Percentiles rank a stretch among this genome's conserved stretches.
Conservation (phyloP, 2,888 invertebrate species). For the Chrysolina oricalcia region DNA sequence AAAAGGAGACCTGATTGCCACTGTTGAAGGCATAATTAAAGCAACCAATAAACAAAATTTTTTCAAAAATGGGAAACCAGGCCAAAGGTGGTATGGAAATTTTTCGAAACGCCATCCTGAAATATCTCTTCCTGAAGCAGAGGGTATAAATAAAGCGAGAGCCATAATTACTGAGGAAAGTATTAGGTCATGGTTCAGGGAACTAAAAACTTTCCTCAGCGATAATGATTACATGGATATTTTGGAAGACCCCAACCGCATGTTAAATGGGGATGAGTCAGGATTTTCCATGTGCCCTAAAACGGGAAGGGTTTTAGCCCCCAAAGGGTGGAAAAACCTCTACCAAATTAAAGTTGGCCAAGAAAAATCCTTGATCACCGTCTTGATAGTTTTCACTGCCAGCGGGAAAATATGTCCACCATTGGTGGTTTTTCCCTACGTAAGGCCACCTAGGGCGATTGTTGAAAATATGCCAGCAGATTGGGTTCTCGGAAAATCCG, state of each 20-base stretch:
- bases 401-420: constrained; percentile 39
- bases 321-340: constrained; percentile 51
- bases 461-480: constrained; percentile 47
- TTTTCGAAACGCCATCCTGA: constrained; percentile 61
- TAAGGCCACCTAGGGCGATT: constrained; percentile 50
- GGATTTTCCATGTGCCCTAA: constrained; percentile 62
- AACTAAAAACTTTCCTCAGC: constrained; percentile 24
- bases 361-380: constrained; percentile 28
- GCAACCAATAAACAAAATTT: constrained; percentile 32
- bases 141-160: constrained; percentile 59
- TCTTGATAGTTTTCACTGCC: constrained; percentile 27
- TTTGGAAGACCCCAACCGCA: constrained; percentile 54
- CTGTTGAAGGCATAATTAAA: constrained; percentile 56
- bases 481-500: constrained; percentile 35
- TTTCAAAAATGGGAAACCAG: constrained; percentile 43
- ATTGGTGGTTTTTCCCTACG: constrained; percentile 53
- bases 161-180: constrained; percentile 55
- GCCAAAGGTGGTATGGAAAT: constrained; percentile 57
- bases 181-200: constrained; percentile 30
- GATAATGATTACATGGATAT: constrained; percentile 14
- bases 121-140: constrained; percentile 56
- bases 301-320: constrained; percentile 48
- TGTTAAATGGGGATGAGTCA: constrained; percentile 64
- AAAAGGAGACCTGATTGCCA: constrained; percentile 58
- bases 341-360: constrained; percentile 48